These are phyloP conservation scores for Emberiza fucata DNA, from an alignment of 2,113 vertebrate species.

Conservation along the genomic window DNA sequence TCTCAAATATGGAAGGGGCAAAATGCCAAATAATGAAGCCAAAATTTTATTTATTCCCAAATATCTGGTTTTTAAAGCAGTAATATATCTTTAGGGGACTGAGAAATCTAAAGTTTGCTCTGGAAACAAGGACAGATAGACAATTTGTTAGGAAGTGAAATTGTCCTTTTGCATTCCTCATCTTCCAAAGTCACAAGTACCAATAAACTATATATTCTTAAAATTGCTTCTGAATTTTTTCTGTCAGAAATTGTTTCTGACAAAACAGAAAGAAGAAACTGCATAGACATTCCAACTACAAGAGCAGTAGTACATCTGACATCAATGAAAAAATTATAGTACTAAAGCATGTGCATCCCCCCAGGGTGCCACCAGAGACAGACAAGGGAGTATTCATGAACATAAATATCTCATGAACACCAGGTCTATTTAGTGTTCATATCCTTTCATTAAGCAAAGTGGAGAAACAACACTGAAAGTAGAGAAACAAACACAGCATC, in stretches of 20 bases:
- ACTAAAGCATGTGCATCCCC: background rate
- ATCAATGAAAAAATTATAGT: background rate
- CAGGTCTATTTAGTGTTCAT: background rate
- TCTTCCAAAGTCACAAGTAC: background rate
- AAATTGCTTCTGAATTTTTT: background rate
- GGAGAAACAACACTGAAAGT: background rate
- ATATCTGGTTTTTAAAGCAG: background rate
- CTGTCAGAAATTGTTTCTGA: background rate
- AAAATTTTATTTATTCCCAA: background rate
- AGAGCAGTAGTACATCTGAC: background rate
- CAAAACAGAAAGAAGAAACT: background rate
- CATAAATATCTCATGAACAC: background rate
- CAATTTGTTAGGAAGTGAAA: background rate
- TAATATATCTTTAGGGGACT: background rate
- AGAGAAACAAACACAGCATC: background rate
- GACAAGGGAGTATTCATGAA: background rate
- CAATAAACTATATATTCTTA: background rate
- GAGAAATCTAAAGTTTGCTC: background rate
- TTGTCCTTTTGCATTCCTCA: background rate
- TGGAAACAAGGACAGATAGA: background rate
- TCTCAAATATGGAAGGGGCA: background rate
- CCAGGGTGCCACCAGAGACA: background rate
- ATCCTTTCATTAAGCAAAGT: accelerated
- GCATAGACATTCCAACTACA: background rate
- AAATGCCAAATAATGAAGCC: background rate